Evolutionary conservation across 2,113 vertebrate species (phyloP).

Genomic region (Blennius ocellaris): DNA sequence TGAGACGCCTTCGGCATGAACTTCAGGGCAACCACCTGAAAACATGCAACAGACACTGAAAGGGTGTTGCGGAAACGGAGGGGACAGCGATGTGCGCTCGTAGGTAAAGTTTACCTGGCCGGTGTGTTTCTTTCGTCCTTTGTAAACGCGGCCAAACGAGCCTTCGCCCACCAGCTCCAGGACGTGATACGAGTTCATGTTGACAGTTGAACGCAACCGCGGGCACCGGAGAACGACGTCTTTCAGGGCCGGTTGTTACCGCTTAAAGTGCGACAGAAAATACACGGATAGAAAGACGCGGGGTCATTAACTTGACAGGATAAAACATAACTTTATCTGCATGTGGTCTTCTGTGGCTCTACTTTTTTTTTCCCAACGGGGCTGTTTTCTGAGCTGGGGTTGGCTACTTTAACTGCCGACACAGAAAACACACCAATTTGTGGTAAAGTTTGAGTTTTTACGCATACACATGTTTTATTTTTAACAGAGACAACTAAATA

Average conservation of each 20-base stretch:
- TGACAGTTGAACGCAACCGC: not conserved
- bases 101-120: constrained; percentile 85
- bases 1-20: constrained; percentile 95
- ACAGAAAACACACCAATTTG: constrained; percentile 23
- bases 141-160: constrained; percentile 94
- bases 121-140: constrained; percentile 89
- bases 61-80: too few relatives aligned
- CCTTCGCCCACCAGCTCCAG: constrained; percentile 94
- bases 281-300: too few relatives aligned
- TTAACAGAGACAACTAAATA: rapidly evolving
- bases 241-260: too few relatives aligned
- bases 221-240: too few relatives aligned
- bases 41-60: not conserved
- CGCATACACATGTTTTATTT: rapidly evolving
- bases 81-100: not conserved
- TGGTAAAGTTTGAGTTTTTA: not conserved
- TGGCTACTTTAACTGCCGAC: constrained; percentile 39
- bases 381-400: too few relatives aligned
- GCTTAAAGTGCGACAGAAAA: too few relatives aligned
- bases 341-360: too few relatives aligned
- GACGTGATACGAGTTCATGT: constrained; percentile 92
- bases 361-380: too few relatives aligned
- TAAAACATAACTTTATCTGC: too few relatives aligned
- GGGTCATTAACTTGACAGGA: too few relatives aligned
- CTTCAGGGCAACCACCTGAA: constrained; percentile 94